Base-by-base conservation (phyloP, 30 jellyfish, hydroid and myxozoan species). In the Sanderia malayensis region DNA sequence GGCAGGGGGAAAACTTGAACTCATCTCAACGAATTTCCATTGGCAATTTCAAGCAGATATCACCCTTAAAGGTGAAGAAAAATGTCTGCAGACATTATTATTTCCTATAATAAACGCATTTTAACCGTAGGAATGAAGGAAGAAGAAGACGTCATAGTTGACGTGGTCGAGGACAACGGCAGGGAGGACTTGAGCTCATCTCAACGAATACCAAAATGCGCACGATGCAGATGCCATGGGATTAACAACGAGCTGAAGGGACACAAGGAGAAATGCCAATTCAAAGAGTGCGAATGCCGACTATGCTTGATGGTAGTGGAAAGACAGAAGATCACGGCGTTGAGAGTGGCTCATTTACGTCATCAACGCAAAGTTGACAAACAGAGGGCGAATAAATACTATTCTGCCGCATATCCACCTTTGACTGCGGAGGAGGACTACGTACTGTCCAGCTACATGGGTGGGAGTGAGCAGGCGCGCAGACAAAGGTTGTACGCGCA, bases 261-360 rank as follows among this genome's bases (percentile, higher is more conserved):
- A 20, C 97, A 90, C 52, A 90, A 90, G 37, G 97, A 90, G 73
- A 90, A 82, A 74, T 90, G 97, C 67, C 88, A 71, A 55, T 90
- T 82, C 84, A 90, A 90, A 73, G 97, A 90, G 65, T 90, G 97
- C 66, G 74, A 70, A 30, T 90, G 97, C 63, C 75, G 95, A 58
- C 79, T 95, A 27, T 90, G 97, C 57, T 67, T 90, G 17, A 44
- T 83, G 70, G 97, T 90, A 11, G 95, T 82, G 18, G 97, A 90
- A 34, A 49, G 97, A 37, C 97, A 90, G 75, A 90, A 90, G 80
- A 78, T 90, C 18, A 90, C 97, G 15, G 97, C 97, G 23, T 88
- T 95, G 7, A 64, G 97, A 30, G 97, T 90, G 41, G 97, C 97
- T 17, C 95, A 90, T 72, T 66, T 90, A 66, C 89, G 97, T 46